Percentiles rank a stretch among this genome's conserved stretches.
Conservation (phyloP, 64 coral and sea anemone genomes). For the Pachyseris speciosa region DNA sequence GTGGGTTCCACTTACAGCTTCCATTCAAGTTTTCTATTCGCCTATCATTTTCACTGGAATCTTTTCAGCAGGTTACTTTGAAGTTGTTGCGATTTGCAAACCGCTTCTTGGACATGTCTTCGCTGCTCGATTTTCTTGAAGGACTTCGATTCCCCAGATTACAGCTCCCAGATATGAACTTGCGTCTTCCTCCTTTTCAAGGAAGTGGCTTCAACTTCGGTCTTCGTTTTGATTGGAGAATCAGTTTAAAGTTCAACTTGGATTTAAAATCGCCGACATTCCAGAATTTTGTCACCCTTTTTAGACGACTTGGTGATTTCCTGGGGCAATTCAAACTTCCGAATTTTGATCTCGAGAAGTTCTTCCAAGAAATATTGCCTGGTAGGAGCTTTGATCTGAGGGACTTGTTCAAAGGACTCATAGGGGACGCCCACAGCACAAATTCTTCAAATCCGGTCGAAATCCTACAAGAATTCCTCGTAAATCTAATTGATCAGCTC, state of each 20-base stretch:
- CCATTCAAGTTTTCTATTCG: constrained; percentile 82
- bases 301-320: constrained; percentile 57
- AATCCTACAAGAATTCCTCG: constrained; percentile 61
- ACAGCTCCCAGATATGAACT: constrained; percentile 29
- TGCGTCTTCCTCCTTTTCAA: constrained; percentile 15
- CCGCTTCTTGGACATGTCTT: constrained; percentile 82
- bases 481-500: constrained; percentile 43
- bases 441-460: constrained; percentile 37
- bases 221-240: constrained; percentile 91
- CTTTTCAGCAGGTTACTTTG: constrained; percentile 70
- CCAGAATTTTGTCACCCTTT: constrained; percentile 48
- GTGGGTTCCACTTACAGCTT: constrained; percentile 74
- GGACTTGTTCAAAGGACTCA: constrained; percentile 35
- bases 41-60: constrained; percentile 72
- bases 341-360: constrained; percentile 72
- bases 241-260: constrained; percentile 73
- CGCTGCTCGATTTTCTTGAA: constrained; percentile 64
- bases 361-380: constrained; percentile 74
- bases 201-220: constrained; percentile 71
- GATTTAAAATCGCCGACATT: constrained; percentile 75
- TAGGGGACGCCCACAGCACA: constrained; percentile 7
- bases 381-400: constrained; percentile 51
- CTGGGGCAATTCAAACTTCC: constrained; percentile 71
- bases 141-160: constrained; percentile 63
- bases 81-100: constrained; percentile 74